These are phyloP conservation scores for Dreissena rostriformis DNA, from an alignment of 1,140 invertebrate genomes.

Conservation along the genomic window DNA sequence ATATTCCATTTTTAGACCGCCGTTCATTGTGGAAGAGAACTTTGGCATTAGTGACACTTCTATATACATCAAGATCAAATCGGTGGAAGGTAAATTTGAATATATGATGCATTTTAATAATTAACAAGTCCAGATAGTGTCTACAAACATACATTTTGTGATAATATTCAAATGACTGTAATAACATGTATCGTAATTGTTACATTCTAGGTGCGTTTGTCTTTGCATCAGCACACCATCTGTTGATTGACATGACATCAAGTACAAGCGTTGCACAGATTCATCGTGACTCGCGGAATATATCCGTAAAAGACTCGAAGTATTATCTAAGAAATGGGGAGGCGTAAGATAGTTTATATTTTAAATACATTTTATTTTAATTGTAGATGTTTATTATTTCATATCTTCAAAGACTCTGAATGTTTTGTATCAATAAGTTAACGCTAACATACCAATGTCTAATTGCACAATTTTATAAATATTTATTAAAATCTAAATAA, in stretches of 20 bases:
- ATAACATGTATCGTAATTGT: not conserved
- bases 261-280: too few species aligned
- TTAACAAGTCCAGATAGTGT: not conserved
- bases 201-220: not conserved
- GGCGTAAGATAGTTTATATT: too few species aligned
- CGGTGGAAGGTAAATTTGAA: slow-evolving; percentile 4
- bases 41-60: slow-evolving; percentile 27
- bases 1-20: not conserved
- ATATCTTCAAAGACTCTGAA: too few species aligned
- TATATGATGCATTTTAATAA: not conserved
- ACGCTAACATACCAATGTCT: too few species aligned
- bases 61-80: not conserved
- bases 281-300: too few species aligned
- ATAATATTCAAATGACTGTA: not conserved
- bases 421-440: too few species aligned
- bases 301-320: too few species aligned
- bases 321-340: too few species aligned
- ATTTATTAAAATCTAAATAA: too few species aligned
- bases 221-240: not conserved
- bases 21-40: slow-evolving; percentile 6
- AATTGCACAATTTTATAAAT: too few species aligned
- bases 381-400: too few species aligned
- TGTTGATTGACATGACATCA: not conserved
- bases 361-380: too few species aligned
- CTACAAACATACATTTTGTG: not conserved